Percentiles rank a stretch among this genome's conserved stretches.
Evolutionary conservation across 2,797 vertebrate species (phyloP).

Genomic region (Myotis myotis): DNA sequence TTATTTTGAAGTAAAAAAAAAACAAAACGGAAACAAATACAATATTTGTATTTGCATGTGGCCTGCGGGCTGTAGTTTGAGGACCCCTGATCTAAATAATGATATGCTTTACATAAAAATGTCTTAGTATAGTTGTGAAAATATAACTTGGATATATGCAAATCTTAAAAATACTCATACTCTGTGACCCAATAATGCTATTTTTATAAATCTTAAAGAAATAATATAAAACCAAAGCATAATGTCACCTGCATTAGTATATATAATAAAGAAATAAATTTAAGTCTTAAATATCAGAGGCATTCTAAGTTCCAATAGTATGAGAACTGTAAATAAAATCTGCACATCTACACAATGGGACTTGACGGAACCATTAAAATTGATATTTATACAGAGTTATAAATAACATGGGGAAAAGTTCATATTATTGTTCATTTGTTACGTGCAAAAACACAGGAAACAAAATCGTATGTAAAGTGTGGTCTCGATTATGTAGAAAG

Average conservation of each 20-base stretch:
- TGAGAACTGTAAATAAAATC: slow-evolving; percentile 34
- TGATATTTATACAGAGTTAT: slow-evolving; percentile 52
- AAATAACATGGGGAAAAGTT: slow-evolving; percentile 52
- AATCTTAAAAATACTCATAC: slow-evolving; percentile 12
- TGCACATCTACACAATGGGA: slow-evolving; percentile 22
- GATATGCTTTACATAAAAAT: background rate
- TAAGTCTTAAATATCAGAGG: background rate
- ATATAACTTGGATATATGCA: background rate
- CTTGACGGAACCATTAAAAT: background rate
- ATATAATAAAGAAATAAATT: slow-evolving; percentile 6
- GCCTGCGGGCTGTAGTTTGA: too few relatives aligned
- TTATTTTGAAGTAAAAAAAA: too few relatives aligned
- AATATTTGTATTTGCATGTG: too few relatives aligned
- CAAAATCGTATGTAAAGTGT: slow-evolving; percentile 51
- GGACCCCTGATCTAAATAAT: background rate
- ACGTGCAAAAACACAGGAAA: slow-evolving; percentile 68
- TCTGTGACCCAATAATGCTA: background rate
- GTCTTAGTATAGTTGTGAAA: background rate
- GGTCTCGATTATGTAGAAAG: slow-evolving; percentile 19
- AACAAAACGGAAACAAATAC: too few relatives aligned
- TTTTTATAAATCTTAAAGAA: background rate
- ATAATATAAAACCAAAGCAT: slow-evolving; percentile 23
- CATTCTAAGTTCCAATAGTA: background rate
- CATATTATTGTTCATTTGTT: slow-evolving; percentile 65
- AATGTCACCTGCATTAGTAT: background rate